A percentile compares a stretch with the other conserved stretches of the same genome.
phyloP scores from a whole-genome alignment of 2,888 invertebrate genomes.

The Lacanobia oleracea region DNA sequence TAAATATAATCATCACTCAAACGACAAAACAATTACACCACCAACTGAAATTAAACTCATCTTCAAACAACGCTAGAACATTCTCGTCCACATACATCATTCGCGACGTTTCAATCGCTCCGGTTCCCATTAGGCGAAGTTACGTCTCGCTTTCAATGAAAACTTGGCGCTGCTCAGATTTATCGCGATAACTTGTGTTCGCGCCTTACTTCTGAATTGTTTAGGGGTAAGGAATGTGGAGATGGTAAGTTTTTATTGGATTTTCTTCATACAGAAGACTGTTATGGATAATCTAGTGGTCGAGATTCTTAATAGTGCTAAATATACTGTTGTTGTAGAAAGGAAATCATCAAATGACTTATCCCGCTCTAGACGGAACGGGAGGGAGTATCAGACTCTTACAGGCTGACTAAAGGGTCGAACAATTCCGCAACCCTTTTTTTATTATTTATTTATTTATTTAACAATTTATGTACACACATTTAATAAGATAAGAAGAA shows the following conservation, averaged over 20 bases:
- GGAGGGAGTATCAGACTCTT: too few species aligned
- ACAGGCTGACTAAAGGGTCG: too few species aligned
- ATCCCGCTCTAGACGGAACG: too few species aligned
- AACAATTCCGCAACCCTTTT: too few species aligned
- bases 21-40: slow-evolving; percentile 43
- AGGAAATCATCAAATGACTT: too few species aligned
- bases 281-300: not conserved
- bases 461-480: too few species aligned
- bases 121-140: slow-evolving; percentile 75
- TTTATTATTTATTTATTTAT: too few species aligned
- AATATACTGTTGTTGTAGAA: too few species aligned
- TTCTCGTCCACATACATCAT: slow-evolving; percentile 66
- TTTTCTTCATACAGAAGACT: not conserved
- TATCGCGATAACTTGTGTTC: slow-evolving; percentile 74
- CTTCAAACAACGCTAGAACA: slow-evolving; percentile 37
- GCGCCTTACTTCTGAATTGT: slow-evolving; percentile 58
- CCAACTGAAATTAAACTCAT: slow-evolving; percentile 45
- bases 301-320: too few species aligned
- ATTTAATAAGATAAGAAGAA: too few species aligned
- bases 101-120: slow-evolving; percentile 71
- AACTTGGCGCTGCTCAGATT: slow-evolving; percentile 77
- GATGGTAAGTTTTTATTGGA: slow-evolving; percentile 35
- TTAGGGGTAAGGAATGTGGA: slow-evolving; percentile 25
- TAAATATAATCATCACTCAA: slow-evolving; percentile 14
- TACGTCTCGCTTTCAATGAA: slow-evolving; percentile 75